Evolutionary conservation across 2,113 vertebrate genomes (phyloP).

Genomic region (Butorides virescens): DNA sequence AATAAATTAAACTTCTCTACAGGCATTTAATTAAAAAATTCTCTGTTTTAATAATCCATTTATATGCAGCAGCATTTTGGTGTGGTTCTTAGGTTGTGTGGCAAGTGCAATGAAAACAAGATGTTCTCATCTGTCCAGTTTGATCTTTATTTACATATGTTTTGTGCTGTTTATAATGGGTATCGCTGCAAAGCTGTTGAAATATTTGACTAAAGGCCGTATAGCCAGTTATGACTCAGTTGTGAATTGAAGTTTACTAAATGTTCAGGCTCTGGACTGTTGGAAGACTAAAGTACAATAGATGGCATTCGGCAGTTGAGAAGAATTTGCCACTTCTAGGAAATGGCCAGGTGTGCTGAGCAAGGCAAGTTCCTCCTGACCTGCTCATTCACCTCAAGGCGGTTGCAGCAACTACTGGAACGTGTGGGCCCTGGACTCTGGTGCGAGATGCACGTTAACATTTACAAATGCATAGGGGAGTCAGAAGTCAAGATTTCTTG

Average conservation of each 20-base stretch:
- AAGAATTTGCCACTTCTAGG: background rate
- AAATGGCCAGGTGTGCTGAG: background rate
- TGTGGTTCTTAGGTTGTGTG: slow-evolving; percentile 12
- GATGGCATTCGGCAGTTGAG: background rate
- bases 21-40: slow-evolving; percentile 6
- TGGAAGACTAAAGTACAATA: background rate
- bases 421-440: background rate
- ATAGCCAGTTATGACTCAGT: background rate
- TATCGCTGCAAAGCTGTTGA: background rate
- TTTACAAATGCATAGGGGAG: background rate
- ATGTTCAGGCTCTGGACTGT: background rate
- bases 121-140: slow-evolving; percentile 18
- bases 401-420: background rate
- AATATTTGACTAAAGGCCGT: background rate
- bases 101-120: slow-evolving; percentile 7
- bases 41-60: slow-evolving; percentile 7
- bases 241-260: background rate
- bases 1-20: slow-evolving; percentile 32
- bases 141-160: background rate
- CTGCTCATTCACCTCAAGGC: background rate
- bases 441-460: background rate
- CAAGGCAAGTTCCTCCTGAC: background rate
- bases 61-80: slow-evolving; percentile 15
- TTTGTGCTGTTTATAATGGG: background rate
- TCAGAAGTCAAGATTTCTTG: background rate